Conservation (phyloP, 2,797 vertebrate species). For the Crocodylus rhombifer region DNA sequence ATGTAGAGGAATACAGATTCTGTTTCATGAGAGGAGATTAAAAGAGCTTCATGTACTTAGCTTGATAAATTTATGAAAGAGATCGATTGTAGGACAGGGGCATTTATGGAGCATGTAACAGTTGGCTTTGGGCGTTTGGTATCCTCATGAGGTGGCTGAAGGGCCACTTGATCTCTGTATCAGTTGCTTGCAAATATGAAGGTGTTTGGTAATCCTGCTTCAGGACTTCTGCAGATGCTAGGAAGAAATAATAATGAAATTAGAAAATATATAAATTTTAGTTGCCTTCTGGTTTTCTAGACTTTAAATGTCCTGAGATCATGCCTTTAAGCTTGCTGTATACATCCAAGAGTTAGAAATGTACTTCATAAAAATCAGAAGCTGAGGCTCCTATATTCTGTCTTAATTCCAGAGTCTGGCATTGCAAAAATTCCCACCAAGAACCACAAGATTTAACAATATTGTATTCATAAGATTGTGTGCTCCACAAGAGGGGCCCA, state of each 20-base stretch:
- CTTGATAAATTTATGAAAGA: background rate
- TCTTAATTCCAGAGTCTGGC: background rate
- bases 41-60: background rate
- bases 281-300: background rate
- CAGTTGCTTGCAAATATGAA: no score
- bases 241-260: no score
- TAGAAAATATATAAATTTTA: background rate
- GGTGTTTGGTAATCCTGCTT: no score
- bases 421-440: background rate
- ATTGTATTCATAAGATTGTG: background rate
- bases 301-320: background rate
- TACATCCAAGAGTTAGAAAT: background rate
- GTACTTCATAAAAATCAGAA: background rate
- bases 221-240: no score
- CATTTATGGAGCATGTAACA: no score
- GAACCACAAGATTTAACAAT: background rate
- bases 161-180: no score
- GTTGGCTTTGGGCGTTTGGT: no score
- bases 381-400: background rate
- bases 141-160: no score
- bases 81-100: background rate
- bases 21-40: background rate
- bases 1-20: background rate
- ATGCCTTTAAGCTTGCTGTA: background rate
- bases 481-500: background rate